These are phyloP conservation scores for Cyprinodon variegatus DNA, from an alignment of 2,113 vertebrate genomes.

Conservation along the genomic window DNA sequence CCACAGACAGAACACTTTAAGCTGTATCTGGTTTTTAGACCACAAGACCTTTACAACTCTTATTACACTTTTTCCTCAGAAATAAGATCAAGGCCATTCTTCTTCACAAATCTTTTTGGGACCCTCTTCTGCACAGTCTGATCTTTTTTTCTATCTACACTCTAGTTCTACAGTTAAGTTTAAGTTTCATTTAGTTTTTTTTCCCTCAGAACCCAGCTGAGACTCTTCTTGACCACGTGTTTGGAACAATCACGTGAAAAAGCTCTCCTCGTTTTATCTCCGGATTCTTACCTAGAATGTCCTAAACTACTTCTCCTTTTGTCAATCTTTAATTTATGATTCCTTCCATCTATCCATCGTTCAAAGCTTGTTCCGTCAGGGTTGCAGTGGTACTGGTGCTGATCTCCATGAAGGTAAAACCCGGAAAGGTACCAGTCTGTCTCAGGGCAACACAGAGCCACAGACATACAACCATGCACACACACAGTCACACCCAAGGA, in stretches of 20 bases:
- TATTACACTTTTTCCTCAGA: too few relatives aligned
- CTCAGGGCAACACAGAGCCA: too few relatives aligned
- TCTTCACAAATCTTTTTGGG: background rate
- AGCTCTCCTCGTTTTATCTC: background rate
- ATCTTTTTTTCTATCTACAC: background rate
- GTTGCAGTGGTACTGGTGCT: too few relatives aligned
- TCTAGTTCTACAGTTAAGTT: background rate
- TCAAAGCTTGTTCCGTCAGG: too few relatives aligned
- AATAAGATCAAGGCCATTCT: background rate
- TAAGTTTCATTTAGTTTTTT: background rate
- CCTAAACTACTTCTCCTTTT: background rate
- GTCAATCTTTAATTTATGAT: background rate
- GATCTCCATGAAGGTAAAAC: too few relatives aligned
- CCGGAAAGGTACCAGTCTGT: too few relatives aligned
- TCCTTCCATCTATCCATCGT: too few relatives aligned
- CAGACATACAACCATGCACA: too few relatives aligned
- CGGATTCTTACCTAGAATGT: background rate
- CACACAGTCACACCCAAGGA: too few relatives aligned
- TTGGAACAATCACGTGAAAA: background rate
- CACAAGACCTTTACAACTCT: background rate
- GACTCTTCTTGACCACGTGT: background rate
- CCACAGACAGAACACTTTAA: background rate
- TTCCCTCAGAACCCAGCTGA: too few relatives aligned
- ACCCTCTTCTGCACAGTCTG: background rate
- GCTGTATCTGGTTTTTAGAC: background rate